Conservation (phyloP, 53 echinoderm and acorn worm species). For the Paelopatides confundens region DNA sequence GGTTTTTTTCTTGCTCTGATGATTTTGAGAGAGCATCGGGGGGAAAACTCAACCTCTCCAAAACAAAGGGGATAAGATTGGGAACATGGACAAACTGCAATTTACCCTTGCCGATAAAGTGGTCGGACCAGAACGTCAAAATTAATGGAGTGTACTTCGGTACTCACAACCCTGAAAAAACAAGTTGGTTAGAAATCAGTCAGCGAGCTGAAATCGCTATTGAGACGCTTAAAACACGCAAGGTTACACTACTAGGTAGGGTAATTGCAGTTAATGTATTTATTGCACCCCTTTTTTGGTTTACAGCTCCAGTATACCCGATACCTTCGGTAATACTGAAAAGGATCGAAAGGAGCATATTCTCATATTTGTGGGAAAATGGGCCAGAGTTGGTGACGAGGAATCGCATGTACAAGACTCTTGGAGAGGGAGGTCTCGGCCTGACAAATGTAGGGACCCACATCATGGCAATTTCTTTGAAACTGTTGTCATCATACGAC, state of each 20-base stretch:
- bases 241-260: not conserved
- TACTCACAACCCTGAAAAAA: not conserved
- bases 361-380: not conserved
- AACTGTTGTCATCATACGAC: not conserved
- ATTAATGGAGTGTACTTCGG: not conserved
- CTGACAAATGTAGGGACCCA: not conserved
- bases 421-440: not conserved
- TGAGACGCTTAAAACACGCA: not conserved
- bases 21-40: conserved; percentile 19
- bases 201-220: not conserved
- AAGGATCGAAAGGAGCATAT: not conserved
- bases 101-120: not conserved
- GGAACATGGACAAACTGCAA: not conserved
- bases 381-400: not conserved
- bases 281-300: not conserved
- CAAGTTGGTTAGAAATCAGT: not conserved
- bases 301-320: not conserved
- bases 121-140: not conserved
- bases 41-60: not conserved
- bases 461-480: not conserved
- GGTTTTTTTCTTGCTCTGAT: not conserved
- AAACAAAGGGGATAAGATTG: not conserved
- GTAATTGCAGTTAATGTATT: not conserved
- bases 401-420: not conserved
- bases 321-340: not conserved